Conservation (phyloP, 1,140 invertebrate species). For the Cyphomyrmex costatus region DNA sequence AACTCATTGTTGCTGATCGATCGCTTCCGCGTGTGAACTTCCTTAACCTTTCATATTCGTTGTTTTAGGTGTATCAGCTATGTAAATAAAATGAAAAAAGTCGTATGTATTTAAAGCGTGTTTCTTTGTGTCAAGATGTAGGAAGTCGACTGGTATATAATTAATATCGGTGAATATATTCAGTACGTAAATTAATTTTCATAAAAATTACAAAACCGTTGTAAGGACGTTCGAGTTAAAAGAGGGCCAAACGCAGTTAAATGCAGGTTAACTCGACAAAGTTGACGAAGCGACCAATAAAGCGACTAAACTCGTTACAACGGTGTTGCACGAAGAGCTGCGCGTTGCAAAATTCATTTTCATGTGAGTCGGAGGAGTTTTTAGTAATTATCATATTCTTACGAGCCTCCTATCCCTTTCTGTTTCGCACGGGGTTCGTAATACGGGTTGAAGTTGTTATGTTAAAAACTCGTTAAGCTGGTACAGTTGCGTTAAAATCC, state of each 20-base stretch:
- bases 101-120: not conserved
- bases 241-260: not conserved
- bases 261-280: not conserved
- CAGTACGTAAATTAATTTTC: not conserved
- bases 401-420: not conserved
- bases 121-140: not conserved
- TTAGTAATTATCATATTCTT: constrained; percentile 61
- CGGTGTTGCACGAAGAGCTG: not conserved
- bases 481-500: constrained; percentile 63
- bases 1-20: constrained; percentile 64
- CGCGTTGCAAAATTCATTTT: constrained; percentile 44
- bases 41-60: constrained; percentile 21
- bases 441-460: constrained; percentile 56
- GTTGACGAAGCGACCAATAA: constrained; percentile 7
- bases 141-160: not conserved
- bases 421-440: not conserved
- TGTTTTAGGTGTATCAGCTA: constrained; percentile 19
- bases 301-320: constrained; percentile 24
- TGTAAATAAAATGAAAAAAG: not conserved
- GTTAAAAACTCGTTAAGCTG: constrained; percentile 59
- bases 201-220: not conserved
- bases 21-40: constrained; percentile 35
- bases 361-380: constrained; percentile 39
- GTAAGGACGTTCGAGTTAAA: not conserved
- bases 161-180: constrained; percentile 1